Percentiles rank a stretch among this genome's conserved stretches.
Evolutionary conservation across 2,888 invertebrate genomes (phyloP).

Genomic region (Halocaridina rubra): DNA sequence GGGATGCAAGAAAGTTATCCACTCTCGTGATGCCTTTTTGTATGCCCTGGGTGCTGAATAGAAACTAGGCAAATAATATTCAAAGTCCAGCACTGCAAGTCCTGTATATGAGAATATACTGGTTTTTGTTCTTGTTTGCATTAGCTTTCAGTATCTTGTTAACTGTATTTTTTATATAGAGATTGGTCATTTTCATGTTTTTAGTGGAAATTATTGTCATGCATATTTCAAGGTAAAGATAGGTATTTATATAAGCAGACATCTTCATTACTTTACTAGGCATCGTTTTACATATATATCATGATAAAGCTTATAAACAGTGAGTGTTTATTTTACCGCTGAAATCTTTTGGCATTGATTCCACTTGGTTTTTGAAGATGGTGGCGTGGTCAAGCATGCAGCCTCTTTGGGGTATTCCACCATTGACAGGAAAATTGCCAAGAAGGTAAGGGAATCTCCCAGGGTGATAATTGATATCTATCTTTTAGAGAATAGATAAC

Average conservation of each 20-base stretch:
- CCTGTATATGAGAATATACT: no score
- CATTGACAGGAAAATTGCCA: not conserved
- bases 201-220: no score
- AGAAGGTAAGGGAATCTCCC: not conserved
- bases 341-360: not conserved
- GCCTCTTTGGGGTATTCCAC: not conserved
- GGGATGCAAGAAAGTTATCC: not conserved
- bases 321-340: not conserved
- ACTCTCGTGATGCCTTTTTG: not conserved
- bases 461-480: not conserved
- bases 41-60: not conserved
- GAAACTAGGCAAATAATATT: not conserved
- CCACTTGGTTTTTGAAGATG: not conserved
- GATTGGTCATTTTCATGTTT: no score
- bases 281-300: no score
- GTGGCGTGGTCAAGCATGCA: not conserved
- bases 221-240: no score
- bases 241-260: no score
- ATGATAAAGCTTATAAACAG: no score
- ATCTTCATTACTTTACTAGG: no score
- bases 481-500: no score
- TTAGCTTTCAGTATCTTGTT: no score
- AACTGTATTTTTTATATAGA: no score
- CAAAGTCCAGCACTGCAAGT: not conserved
- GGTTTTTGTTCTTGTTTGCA: no score